These are phyloP conservation scores for Popillia japonica DNA, from an alignment of 1,140 invertebrate genomes.

Conservation along the genomic window DNA sequence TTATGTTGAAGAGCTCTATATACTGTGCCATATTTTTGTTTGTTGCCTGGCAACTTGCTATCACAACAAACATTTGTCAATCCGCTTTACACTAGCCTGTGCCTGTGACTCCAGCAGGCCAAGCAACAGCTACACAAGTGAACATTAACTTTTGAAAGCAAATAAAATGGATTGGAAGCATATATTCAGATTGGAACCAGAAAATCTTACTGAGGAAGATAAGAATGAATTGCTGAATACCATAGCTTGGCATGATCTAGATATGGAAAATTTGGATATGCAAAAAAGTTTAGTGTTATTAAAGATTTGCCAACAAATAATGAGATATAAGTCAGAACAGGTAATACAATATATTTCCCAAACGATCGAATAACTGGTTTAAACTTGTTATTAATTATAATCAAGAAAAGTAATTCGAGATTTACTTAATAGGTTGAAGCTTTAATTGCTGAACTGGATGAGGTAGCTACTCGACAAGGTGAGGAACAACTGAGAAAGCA, in stretches of 20 bases:
- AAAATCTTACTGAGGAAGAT: slow-evolving; percentile 65
- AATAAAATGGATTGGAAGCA: slow-evolving; percentile 67
- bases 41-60: slow-evolving; percentile 19
- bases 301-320: slow-evolving; percentile 68
- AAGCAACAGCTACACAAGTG: too few species aligned
- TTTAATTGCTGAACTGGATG: slow-evolving; percentile 63
- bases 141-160: not conserved
- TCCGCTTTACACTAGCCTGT: not conserved
- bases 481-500: slow-evolving; percentile 57
- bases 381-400: too few species aligned
- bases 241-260: slow-evolving; percentile 67
- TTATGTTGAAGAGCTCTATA: not conserved
- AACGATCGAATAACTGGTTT: too few species aligned
- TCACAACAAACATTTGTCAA: not conserved
- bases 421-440: slow-evolving; percentile 60
- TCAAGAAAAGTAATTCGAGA: not conserved
- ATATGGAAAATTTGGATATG: slow-evolving; percentile 65
- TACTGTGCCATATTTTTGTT: not conserved
- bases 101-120: too few species aligned
- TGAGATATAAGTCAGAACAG: slow-evolving; percentile 73
- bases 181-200: slow-evolving; percentile 65
- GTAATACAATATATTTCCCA: slow-evolving; percentile 55
- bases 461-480: slow-evolving; percentile 61
- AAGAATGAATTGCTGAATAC: slow-evolving; percentile 70
- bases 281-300: slow-evolving; percentile 66